Percentiles rank a stretch among this genome's conserved stretches.
phyloP scores from a whole-genome alignment of 2,888 invertebrate species.

The Platycnemis pennipes region DNA sequence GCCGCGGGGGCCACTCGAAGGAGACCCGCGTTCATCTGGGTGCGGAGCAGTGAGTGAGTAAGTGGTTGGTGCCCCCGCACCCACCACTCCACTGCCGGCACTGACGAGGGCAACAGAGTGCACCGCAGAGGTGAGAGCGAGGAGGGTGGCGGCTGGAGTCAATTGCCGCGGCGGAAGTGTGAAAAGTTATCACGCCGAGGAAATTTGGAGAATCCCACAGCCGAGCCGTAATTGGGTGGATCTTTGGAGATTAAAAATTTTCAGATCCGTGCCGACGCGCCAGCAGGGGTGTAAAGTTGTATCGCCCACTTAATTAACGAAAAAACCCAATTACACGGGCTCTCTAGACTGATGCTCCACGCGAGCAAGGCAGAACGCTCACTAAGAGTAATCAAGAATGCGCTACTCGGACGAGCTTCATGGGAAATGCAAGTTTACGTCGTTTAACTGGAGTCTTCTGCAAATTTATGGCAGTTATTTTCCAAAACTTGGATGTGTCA shows the following conservation, averaged over 20 bases:
- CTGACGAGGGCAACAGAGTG: not conserved
- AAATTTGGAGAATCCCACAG: not conserved
- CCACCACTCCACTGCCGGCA: not conserved
- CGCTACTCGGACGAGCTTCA: not conserved
- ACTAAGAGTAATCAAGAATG: not conserved
- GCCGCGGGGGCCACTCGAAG: not conserved
- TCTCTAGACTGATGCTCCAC: not conserved
- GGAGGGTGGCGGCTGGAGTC: not conserved
- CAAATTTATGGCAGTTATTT: not conserved
- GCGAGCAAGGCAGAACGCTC: not conserved
- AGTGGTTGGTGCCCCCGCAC: not conserved
- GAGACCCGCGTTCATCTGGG: not conserved
- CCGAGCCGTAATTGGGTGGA: not conserved
- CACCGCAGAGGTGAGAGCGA: not conserved
- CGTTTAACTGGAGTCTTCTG: not conserved
- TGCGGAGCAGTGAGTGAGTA: not conserved
- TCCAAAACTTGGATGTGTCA: not conserved
- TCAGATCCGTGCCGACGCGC: not conserved
- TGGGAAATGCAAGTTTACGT: not conserved
- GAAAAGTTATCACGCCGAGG: not conserved
- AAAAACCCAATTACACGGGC: not conserved
- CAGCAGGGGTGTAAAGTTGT: not conserved
- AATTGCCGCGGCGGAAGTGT: not conserved
- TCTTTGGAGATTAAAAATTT: not conserved
- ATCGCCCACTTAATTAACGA: not conserved